phyloP scores from a whole-genome alignment of 2,113 vertebrate genomes.

The Narcine bancroftii region DNA sequence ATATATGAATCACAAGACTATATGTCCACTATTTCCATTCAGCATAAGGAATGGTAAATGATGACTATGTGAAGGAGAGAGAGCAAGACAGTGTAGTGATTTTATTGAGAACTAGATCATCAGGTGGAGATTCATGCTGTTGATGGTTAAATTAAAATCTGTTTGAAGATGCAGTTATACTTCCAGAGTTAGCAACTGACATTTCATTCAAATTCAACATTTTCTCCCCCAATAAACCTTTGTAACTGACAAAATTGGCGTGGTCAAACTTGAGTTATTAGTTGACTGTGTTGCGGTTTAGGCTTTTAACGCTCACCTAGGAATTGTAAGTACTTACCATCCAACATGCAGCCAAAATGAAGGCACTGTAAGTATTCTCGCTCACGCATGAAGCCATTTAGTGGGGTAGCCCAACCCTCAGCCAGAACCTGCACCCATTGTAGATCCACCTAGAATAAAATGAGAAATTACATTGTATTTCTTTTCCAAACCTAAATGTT shows the following conservation, averaged over 20 bases:
- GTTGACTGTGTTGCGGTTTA: no score
- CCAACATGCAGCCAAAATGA: constrained; percentile 91
- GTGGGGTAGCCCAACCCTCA: constrained; percentile 94
- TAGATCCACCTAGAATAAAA: constrained; percentile 82
- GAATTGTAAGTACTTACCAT: constrained; percentile 63
- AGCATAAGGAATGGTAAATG: no score
- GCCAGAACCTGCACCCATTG: constrained; percentile 98
- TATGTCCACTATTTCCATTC: no score
- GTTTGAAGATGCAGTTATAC: no score
- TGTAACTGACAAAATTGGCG: not conserved
- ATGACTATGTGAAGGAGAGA: no score
- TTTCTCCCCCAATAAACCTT: not conserved
- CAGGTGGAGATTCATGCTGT: no score
- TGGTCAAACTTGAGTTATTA: not conserved
- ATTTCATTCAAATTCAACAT: not conserved
- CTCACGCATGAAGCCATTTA: constrained; percentile 96
- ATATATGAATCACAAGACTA: no score
- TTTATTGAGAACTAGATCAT: no score
- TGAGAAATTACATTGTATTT: constrained; percentile 5
- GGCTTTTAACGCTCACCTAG: not conserved
- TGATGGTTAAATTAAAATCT: no score
- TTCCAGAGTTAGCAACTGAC: not conserved
- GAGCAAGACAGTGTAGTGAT: no score
- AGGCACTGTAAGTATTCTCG: constrained; percentile 92
- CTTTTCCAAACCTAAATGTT: constrained; percentile 32